Base-by-base conservation (phyloP, 2,113 vertebrate species). In the Bucco capensis region DNA sequence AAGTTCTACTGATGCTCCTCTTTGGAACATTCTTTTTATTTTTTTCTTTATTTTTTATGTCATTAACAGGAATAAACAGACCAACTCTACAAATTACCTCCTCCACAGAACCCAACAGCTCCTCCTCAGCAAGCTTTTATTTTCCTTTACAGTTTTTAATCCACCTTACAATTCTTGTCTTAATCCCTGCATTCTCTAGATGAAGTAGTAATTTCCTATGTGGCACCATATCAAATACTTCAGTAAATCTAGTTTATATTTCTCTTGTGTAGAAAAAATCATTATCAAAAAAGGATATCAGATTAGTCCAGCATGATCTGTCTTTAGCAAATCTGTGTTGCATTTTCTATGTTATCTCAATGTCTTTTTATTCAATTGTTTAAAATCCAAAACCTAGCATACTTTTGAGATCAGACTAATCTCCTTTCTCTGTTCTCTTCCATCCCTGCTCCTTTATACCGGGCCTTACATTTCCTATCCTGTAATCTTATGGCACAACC, bases 121-220 rank as follows among this genome's bases (percentile, higher is more conserved):
- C 64, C 58, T 92, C 35, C 14, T 74, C 9, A 40, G 13, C 31
- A 74, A 77, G 19, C 16, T 56, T 86, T 81, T 62, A 61, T 84
- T 86, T 27, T 81, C 46, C 12, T 60, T 15, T 78, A 28, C 14
- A 40, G 7, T 64, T 74, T 65, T 78, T 92, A 6, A 4, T 72
- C 37, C 33, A 69, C 49, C 2, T 80, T 30, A 78, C 77, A 84
- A 84, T 92, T 65, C 49, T 83, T 88, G 73, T 67, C 81, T 78
- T 93, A 94, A 96, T 94, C 86, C 73, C n/a, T 75, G 13, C 37
- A 75, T 70, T 95, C 47, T 90, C 14, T 49, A 64, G 14, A 19
- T 90, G 53, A 95, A 82, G 19, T 40, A 72, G 83, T 84, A 92
- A 95, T 95, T 95, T 96, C 92, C 92, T 84, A 22, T 78, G 57